Base-by-base conservation (phyloP, 2,113 vertebrate genomes). In the Cebidichthys violaceus region DNA sequence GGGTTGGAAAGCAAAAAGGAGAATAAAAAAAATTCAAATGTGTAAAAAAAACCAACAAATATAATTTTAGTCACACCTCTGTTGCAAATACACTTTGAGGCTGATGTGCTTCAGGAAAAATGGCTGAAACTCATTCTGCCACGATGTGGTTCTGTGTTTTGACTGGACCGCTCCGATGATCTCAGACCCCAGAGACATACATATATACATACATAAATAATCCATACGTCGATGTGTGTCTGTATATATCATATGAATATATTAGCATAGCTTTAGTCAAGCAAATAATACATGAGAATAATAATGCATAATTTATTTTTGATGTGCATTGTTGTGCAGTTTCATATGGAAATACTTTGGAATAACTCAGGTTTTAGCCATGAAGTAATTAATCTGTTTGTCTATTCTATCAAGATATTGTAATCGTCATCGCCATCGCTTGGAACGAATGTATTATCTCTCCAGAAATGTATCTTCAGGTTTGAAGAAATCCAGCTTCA, bases 281-380 rank as follows among this genome's bases (percentile, higher is more conserved):
- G 90, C 90, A 89, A 94, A 94, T 93, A 93, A 89, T 91, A 81
- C 84, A 89, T 86, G 83, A 93, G 87, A 90, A 86, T 84, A 89
- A 92, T 88, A 71, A 94, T 77, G 82, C 90, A 91, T 91, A 39
- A 54, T 93, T 95, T 92, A 87, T 94, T 94, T 94, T 93, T 86
- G 47, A 92, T 91, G 92, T 94, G 89, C 88, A 86, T 94, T 88
- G 88, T 93, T 85, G 94, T 95, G 92, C 90, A 91, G 90, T 95
- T 95, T 95, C 91, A 94, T 93, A 94, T 86, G 79, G 86, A 89
- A 89, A 93, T 93, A 93, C 84, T 91, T 92, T 94, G 90, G 85
- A 94, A 95, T 92, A 96, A 94, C 95, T 96, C 95, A 96, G 95
- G 95, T 94, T 95, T 95, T 90, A 94, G 92, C 91, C 94, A 95